Conservation (phyloP, 2,888 invertebrate species). For the Ametastegia equiseti region DNA sequence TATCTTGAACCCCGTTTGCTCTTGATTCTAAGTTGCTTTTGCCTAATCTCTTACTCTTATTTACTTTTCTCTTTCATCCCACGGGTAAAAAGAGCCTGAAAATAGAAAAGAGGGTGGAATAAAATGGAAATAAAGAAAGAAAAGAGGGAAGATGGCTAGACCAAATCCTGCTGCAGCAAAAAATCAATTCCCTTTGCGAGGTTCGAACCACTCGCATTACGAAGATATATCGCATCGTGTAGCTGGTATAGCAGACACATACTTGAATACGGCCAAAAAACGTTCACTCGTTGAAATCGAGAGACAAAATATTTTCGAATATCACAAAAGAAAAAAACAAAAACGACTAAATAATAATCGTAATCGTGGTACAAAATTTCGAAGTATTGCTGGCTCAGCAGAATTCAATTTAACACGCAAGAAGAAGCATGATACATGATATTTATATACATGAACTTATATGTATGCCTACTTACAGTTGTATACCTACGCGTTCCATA, state of each 20-base stretch:
- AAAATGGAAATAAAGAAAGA: neutral
- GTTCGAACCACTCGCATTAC: neutral
- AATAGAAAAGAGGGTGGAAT: neutral
- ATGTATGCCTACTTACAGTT: neutral
- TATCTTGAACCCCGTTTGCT: neutral
- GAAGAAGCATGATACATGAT: too few species aligned
- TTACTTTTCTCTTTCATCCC: too few species aligned
- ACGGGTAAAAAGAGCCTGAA: neutral
- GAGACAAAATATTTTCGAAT: neutral
- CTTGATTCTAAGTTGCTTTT: neutral
- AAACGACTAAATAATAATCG: neutral
- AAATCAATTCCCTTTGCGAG: neutral
- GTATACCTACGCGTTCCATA: too few species aligned
- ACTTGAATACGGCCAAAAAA: neutral
- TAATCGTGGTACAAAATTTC: neutral
- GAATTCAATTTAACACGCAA: neutral
- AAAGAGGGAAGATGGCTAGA: neutral
- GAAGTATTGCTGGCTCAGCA: neutral
- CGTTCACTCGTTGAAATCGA: neutral
- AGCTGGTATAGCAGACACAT: neutral
- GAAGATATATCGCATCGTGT: too few species aligned
- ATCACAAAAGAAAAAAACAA: neutral
- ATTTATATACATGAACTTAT: conserved; percentile 2
- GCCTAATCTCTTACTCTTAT: neutral
- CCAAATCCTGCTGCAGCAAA: neutral